These are phyloP conservation scores for Aplysia californica DNA, from an alignment of 1,140 invertebrate species.

Conservation along the genomic window DNA sequence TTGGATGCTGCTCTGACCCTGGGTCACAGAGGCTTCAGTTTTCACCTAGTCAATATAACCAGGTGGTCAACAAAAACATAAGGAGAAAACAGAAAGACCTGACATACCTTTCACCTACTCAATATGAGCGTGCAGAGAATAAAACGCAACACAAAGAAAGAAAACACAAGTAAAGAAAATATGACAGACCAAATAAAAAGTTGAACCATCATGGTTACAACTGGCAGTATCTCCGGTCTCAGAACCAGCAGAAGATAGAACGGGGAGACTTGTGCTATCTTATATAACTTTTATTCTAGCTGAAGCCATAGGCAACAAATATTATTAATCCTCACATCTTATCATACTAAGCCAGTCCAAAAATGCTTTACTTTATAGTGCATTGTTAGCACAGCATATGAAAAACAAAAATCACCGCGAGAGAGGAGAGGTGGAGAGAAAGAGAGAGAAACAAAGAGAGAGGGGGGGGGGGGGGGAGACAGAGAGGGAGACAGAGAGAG, in stretches of 20 bases:
- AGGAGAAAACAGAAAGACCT: not conserved
- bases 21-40: conserved; percentile 8
- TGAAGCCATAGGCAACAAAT: not conserved
- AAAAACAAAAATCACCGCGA: not conserved
- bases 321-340: not conserved
- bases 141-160: not conserved
- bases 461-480: too few relatives aligned
- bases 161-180: not conserved
- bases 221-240: not conserved
- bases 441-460: too few relatives aligned
- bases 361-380: not conserved
- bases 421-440: not conserved
- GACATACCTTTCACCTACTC: not conserved
- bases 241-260: too few relatives aligned
- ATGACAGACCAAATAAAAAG: not conserved
- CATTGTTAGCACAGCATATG: not conserved
- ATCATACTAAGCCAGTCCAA: not conserved
- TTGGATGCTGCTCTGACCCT: not conserved
- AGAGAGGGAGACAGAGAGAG: too few relatives aligned
- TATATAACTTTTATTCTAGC: too few relatives aligned
- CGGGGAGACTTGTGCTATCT: too few relatives aligned
- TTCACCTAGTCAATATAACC: conserved; percentile 15
- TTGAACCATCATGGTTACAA: not conserved
- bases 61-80: not conserved
- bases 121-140: not conserved